Evolutionary conservation across 2,113 vertebrate genomes (phyloP).

Genomic region (Dermatemys mawii): DNA sequence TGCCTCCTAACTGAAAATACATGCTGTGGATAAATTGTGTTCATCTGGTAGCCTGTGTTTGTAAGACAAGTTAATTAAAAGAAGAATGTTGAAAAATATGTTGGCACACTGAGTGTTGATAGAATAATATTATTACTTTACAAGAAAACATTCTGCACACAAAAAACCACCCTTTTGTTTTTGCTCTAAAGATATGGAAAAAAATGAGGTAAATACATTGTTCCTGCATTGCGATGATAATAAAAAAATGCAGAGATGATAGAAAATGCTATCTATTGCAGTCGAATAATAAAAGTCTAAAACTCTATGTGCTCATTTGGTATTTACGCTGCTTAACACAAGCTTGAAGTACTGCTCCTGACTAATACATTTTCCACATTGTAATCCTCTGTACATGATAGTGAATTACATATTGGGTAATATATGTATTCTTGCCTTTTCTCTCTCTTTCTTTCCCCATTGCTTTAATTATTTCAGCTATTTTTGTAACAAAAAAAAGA

Average conservation of each 20-base stretch:
- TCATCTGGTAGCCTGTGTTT: slow-evolving; percentile 76
- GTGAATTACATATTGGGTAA: neutral
- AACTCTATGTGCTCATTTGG: neutral
- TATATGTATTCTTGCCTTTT: neutral
- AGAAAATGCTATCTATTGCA: slow-evolving; percentile 27
- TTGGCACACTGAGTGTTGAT: slow-evolving; percentile 67
- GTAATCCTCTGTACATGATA: neutral
- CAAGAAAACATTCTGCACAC: slow-evolving; percentile 56
- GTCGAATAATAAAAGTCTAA: slow-evolving; percentile 21
- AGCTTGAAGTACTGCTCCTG: neutral
- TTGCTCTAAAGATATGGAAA: slow-evolving; percentile 47
- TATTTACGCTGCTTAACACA: neutral
- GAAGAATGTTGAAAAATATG: slow-evolving; percentile 74
- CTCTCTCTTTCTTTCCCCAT: neutral
- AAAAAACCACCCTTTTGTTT: slow-evolving; percentile 28
- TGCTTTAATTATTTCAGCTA: neutral
- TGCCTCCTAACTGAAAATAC: slow-evolving; percentile 74
- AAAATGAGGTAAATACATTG: slow-evolving; percentile 43
- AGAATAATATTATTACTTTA: slow-evolving; percentile 69
- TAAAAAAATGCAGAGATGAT: slow-evolving; percentile 21
- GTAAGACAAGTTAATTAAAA: slow-evolving; percentile 80
- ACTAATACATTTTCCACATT: neutral
- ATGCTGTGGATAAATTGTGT: slow-evolving; percentile 71
- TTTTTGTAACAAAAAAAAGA: no score
- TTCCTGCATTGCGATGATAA: neutral